These are phyloP conservation scores for Phorcus lineatus DNA, from an alignment of 2,888 invertebrate genomes.

Conservation along the genomic window DNA sequence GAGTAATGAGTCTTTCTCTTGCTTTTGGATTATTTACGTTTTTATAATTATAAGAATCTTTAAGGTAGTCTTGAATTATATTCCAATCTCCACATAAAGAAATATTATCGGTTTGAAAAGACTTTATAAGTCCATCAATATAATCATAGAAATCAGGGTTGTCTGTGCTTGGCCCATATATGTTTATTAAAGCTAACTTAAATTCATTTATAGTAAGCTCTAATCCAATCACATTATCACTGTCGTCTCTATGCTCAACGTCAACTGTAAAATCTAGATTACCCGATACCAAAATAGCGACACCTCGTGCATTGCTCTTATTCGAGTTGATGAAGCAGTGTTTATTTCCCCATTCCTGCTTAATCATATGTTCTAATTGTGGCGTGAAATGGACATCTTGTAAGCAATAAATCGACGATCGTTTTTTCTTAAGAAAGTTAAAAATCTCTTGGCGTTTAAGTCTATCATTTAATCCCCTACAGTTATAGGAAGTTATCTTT, in stretches of 20 bases:
- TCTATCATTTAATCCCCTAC: too few species aligned
- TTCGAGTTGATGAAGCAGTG: neutral
- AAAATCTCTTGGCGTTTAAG: too few species aligned
- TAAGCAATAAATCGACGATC: too few species aligned
- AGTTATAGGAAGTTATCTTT: too few species aligned
- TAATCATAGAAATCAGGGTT: slow-evolving; percentile 24
- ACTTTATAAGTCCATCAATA: neutral
- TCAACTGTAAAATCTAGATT: slow-evolving; percentile 3
- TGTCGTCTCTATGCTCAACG: neutral
- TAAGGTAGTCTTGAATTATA: neutral
- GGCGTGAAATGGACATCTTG: neutral
- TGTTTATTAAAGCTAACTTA: slow-evolving; percentile 15
- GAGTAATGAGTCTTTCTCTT: neutral
- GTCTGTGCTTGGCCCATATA: slow-evolving; percentile 32
- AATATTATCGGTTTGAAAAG: neutral
- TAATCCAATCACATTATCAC: neutral
- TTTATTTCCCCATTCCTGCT: neutral
- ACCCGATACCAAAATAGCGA: neutral
- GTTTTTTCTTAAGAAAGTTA: too few species aligned
- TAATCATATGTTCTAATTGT: neutral
- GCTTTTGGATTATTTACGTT: slow-evolving; percentile 26
- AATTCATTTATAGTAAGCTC: neutral
- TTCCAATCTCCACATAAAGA: slow-evolving; percentile 28
- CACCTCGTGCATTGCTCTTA: neutral
- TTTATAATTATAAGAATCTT: slow-evolving; percentile 20